These are phyloP conservation scores for Andrena minutula DNA, from an alignment of 2,888 invertebrate genomes.

Conservation along the genomic window DNA sequence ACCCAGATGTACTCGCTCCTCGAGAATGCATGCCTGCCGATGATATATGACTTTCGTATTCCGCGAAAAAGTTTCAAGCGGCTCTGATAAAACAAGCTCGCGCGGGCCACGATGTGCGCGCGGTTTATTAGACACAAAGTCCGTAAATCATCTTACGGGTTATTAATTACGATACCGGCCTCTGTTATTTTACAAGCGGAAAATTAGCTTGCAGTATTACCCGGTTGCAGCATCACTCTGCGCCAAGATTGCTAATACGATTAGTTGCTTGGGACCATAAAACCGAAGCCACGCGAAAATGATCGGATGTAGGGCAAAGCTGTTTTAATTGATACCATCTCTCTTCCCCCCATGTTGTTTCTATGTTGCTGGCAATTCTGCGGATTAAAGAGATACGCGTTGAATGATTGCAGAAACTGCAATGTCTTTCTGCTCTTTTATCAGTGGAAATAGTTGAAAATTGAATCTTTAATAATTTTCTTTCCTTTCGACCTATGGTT, in stretches of 20 bases:
- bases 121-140: constrained; percentile 59
- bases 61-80: constrained; percentile 45
- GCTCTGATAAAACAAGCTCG: constrained; percentile 39
- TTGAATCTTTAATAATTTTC: neutral
- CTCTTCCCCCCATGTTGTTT: neutral
- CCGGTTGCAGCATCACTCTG: constrained; percentile 44
- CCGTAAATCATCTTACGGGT: constrained; percentile 64
- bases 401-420: too few species aligned
- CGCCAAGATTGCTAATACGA: constrained; percentile 53
- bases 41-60: constrained; percentile 37
- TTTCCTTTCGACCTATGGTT: neutral
- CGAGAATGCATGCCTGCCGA: neutral
- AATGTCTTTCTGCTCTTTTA: too few species aligned
- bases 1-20: neutral
- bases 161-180: constrained; percentile 61
- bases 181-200: constrained; percentile 57
- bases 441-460: too few species aligned
- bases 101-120: constrained; percentile 17
- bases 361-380: too few species aligned
- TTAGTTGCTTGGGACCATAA: constrained; percentile 29
- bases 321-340: neutral
- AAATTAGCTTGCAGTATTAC: constrained; percentile 60
- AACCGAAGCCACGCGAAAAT: constrained; percentile 17
- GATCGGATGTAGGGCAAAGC: neutral
- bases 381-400: too few species aligned